These are phyloP conservation scores for Desoria tigrina DNA, from an alignment of 2,888 invertebrate species.

Conservation along the genomic window DNA sequence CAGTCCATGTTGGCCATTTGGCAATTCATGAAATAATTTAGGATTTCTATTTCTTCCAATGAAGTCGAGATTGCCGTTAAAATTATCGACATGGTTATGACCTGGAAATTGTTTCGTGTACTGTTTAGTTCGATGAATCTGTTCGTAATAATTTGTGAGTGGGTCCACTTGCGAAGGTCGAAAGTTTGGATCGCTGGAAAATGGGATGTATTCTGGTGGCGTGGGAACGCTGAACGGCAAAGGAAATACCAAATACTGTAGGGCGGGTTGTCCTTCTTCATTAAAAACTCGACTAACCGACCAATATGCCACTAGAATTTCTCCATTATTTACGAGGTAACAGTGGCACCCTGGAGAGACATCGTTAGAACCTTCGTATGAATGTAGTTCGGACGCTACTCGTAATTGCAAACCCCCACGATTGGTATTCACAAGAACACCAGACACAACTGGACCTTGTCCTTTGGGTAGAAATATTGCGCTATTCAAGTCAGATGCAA, in stretches of 20 bases:
- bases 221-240: constrained; percentile 47
- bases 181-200: constrained; percentile 25
- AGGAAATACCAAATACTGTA: constrained; percentile 51
- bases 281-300: constrained; percentile 44
- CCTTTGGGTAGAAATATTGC: constrained; percentile 39
- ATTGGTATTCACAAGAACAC: constrained; percentile 45
- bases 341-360: constrained; percentile 36
- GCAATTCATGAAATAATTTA: constrained; percentile 17
- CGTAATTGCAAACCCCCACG: constrained; percentile 43
- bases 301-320: constrained; percentile 50
- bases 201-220: constrained; percentile 42
- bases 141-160: constrained; percentile 21
- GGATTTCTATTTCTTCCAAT: constrained; percentile 25
- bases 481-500: constrained; percentile 32
- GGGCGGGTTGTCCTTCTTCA: constrained; percentile 41
- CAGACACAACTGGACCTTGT: constrained; percentile 47
- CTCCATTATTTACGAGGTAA: constrained; percentile 47
- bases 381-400: constrained; percentile 42
- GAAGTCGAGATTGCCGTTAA: no score
- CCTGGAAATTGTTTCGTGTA: neutral
- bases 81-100: neutral
- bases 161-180: constrained; percentile 43
- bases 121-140: constrained; percentile 7
- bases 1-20: constrained; percentile 6
- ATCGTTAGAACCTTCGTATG: constrained; percentile 15